These are phyloP conservation scores for Chelon labrosus DNA, from an alignment of 2,797 vertebrate genomes.

Conservation along the genomic window DNA sequence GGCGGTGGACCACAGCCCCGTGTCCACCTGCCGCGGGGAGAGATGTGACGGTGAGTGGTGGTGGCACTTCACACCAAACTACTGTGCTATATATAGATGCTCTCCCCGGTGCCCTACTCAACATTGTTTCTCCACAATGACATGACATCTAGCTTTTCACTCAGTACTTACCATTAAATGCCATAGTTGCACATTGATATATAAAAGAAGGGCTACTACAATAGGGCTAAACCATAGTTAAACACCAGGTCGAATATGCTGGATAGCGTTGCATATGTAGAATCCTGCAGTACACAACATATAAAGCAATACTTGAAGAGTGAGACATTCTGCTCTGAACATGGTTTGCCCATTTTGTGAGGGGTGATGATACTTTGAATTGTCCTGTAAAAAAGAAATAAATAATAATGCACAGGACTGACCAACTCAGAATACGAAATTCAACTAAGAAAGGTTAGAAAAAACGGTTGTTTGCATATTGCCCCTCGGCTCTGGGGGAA, in stretches of 20 bases:
- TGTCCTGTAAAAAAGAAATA: not conserved
- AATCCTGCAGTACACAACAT: not conserved
- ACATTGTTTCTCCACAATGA: conserved; percentile 54
- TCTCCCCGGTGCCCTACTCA: conserved; percentile 69
- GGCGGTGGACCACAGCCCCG: conserved; percentile 91
- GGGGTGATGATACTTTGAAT: not conserved
- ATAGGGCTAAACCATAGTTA: not conserved
- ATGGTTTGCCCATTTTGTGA: not conserved
- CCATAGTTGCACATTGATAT: conserved; percentile 22
- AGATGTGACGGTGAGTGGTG: conserved; percentile 85
- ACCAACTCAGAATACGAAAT: not conserved
- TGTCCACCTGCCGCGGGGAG: conserved; percentile 88
- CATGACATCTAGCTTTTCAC: conserved; percentile 60
- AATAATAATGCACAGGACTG: not conserved
- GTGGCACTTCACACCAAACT: conserved; percentile 74
- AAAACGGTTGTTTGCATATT: not conserved
- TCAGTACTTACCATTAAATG: conserved; percentile 35
- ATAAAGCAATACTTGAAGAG: not conserved
- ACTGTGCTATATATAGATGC: conserved; percentile 72
- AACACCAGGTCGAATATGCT: not conserved
- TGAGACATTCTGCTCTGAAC: not conserved
- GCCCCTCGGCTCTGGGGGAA: not conserved
- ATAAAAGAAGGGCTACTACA: conserved; percentile 1
- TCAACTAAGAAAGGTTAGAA: not conserved
- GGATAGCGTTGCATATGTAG: conserved; percentile 1